These are phyloP conservation scores for Hozukius guyotensis DNA, from an alignment of 2,797 vertebrate species.

Conservation along the genomic window DNA sequence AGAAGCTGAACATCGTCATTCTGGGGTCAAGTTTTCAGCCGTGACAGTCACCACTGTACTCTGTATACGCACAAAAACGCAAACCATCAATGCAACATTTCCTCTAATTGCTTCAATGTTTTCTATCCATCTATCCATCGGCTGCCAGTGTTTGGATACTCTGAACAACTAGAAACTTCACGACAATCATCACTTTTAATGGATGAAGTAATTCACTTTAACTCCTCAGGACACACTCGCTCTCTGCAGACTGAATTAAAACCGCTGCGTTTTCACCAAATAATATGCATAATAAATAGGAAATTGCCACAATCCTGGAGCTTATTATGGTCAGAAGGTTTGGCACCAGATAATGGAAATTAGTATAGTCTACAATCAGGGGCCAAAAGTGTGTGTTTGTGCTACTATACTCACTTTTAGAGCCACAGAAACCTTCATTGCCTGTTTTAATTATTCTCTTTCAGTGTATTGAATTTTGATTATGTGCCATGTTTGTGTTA, in stretches of 20 bases:
- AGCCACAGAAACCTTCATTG: not conserved
- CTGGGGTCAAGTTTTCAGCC: conserved; percentile 11
- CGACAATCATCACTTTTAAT: conserved; percentile 2
- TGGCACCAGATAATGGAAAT: not conserved
- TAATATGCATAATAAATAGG: not conserved
- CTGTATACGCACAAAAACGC: not conserved
- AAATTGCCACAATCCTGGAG: not conserved
- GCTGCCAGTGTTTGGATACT: not conserved
- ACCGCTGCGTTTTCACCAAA: not conserved
- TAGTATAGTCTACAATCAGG: not conserved
- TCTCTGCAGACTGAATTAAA: not conserved
- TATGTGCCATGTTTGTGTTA: rapidly evolving
- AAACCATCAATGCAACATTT: conserved; percentile 23
- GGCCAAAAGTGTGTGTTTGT: not conserved
- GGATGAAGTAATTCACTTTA: not conserved
- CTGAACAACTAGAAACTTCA: not conserved
- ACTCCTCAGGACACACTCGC: not conserved
- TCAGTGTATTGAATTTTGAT: not conserved
- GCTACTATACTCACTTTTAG: not conserved
- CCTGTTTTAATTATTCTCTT: not conserved
- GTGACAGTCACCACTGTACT: not conserved
- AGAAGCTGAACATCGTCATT: not conserved
- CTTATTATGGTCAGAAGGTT: not conserved
- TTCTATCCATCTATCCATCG: not conserved
- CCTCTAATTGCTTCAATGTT: not conserved